phyloP scores from a whole-genome alignment of 2,888 invertebrate genomes.

The Euplexia lucipara region DNA sequence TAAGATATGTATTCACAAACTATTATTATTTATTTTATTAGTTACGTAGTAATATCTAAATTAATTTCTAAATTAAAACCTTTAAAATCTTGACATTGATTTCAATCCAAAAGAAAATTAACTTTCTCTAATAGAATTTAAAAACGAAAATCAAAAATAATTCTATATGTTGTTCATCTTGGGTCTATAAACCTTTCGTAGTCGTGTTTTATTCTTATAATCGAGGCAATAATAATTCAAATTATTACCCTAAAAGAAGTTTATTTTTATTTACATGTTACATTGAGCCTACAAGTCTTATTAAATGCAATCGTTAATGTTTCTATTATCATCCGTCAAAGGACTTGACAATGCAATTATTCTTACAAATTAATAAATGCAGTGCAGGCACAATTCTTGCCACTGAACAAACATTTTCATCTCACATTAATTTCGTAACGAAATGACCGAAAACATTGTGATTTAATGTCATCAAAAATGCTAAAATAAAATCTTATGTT shows the following conservation, averaged over 20 bases:
- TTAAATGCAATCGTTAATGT: conserved; percentile 27
- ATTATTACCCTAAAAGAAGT: background rate
- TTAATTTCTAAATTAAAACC: conserved; percentile 61
- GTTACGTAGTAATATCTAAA: conserved; percentile 70
- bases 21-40: conserved; percentile 57
- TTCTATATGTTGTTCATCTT: background rate
- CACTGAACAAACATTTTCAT: no score
- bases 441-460: background rate
- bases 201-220: background rate
- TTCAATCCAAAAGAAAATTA: conserved; percentile 11
- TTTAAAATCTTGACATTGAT: conserved; percentile 28
- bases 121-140: background rate
- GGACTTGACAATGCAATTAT: conserved; percentile 6
- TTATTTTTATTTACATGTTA: conserved; percentile 43
- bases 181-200: background rate
- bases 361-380: conserved; percentile 45
- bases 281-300: conserved; percentile 38
- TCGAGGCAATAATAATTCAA: background rate
- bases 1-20: conserved; percentile 83
- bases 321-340: conserved; percentile 6
- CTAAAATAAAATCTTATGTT: no score
- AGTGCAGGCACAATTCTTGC: conserved; percentile 21
- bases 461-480: background rate
- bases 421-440: no score
- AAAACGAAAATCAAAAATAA: conserved; percentile 8